Conservation (phyloP, 2,113 vertebrate genomes). For the Hippocampus barbouri region DNA sequence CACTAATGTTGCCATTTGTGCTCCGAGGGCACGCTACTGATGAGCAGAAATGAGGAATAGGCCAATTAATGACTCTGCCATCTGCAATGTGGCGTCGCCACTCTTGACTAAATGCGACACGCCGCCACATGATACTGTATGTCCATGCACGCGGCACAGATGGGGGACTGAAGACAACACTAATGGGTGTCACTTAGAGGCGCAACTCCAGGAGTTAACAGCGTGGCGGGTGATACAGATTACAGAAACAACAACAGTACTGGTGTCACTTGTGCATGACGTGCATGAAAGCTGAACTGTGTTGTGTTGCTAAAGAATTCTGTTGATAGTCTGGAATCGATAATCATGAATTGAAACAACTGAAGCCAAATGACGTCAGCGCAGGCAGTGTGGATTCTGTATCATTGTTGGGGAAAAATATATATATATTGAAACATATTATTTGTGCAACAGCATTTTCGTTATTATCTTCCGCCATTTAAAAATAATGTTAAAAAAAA, state of each 20-base stretch:
- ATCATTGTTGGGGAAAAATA: no score
- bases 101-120: slow-evolving; percentile 56
- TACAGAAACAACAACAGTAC: neutral
- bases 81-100: slow-evolving; percentile 49
- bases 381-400: no score
- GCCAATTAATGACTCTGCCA: slow-evolving; percentile 55
- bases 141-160: slow-evolving; percentile 48
- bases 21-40: slow-evolving; percentile 23
- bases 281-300: no score
- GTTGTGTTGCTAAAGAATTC: no score
- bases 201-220: slow-evolving; percentile 15
- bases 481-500: no score
- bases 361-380: no score
- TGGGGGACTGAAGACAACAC: slow-evolving; percentile 53
- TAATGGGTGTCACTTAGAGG: slow-evolving; percentile 51
- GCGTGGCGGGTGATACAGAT: slow-evolving; percentile 1
- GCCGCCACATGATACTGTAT: slow-evolving; percentile 29
- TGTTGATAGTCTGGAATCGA: neutral
- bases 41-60: slow-evolving; percentile 32
- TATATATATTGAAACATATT: no score
- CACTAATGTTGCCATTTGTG: slow-evolving; percentile 11
- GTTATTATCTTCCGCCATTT: no score
- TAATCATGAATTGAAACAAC: no score
- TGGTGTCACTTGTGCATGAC: no score
- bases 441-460: no score